These are phyloP conservation scores for Ptychochromis oligacanthus DNA, from an alignment of 2,113 vertebrate genomes.

Conservation along the genomic window DNA sequence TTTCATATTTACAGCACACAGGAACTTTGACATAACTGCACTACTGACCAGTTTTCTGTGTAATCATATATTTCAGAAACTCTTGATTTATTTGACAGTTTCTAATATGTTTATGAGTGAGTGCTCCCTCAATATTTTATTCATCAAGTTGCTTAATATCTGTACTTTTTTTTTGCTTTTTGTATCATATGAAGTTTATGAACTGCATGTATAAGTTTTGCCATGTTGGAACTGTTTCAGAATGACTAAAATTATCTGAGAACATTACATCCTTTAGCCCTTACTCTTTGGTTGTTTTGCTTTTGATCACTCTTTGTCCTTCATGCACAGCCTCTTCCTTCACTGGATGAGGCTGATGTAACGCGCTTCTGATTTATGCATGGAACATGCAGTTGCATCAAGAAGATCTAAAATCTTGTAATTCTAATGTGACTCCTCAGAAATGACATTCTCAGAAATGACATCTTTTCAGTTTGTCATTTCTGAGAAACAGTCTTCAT, in stretches of 20 bases:
- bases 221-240: constrained; percentile 62
- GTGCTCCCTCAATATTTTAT: constrained; percentile 37
- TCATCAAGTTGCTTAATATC: constrained; percentile 53
- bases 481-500: background rate
- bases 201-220: constrained; percentile 59
- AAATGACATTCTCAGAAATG: too few relatives aligned
- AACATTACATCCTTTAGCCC: constrained; percentile 60
- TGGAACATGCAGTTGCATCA: background rate
- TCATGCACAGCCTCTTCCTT: constrained; percentile 35
- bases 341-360: constrained; percentile 34
- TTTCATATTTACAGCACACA: constrained; percentile 48
- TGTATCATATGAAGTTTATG: constrained; percentile 60
- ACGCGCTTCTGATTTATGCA: background rate
- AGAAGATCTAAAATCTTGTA: background rate
- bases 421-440: background rate
- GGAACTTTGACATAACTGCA: constrained; percentile 27
- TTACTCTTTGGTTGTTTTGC: constrained; percentile 62
- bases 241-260: constrained; percentile 67
- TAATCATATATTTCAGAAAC: constrained; percentile 34
- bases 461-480: constrained; percentile 1
- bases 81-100: constrained; percentile 39
- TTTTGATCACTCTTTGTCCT: constrained; percentile 17
- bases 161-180: constrained; percentile 36
- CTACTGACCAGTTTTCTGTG: constrained; percentile 41
- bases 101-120: constrained; percentile 48